Base-by-base conservation (phyloP, 2,888 invertebrate species). In the Antheraea yamamai region DNA sequence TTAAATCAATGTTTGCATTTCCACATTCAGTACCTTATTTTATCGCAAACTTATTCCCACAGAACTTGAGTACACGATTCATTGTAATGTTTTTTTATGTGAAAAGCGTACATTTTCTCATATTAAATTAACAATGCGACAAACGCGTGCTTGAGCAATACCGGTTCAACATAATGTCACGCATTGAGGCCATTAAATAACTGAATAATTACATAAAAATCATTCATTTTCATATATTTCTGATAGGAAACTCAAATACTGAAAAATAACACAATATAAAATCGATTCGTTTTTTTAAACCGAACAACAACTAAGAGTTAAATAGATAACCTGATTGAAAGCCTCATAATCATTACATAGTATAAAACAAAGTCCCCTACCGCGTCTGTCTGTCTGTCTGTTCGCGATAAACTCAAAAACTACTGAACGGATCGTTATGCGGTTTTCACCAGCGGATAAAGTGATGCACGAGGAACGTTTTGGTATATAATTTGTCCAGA, bases 41-140 rank as follows among this genome's bases (percentile, higher is more conserved):
- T 35, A 26, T 7, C 68, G 68, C 68, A 68, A 68, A 61, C 12
- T 18, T 30, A 68, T 35, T 68, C 68, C 35, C 68, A 68, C 35
- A 68, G 3, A 68, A 68, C 35, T 35, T 68, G 30, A 30, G 35
- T 35, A 4, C 68, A 68, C 68, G 18, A 30, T 20, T 68, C 68
- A 68, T 68, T 68, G 68, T 68, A 68, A 68, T 18, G 68, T 35
- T 35, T 66, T 30, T 30, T 68, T 68, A 68, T 35, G 68, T 68
- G 35, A 30, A 35, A 68, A 6, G 7, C 35, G 35, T 35, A 35
- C 18, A 68, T 68, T 35, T 68, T 68, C 68, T 68, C 68, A 68
- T 68, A 68, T 68, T 35, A 35, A 35, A 61, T 23, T 8, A 30
- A 68, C 68, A 68, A 68, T 68, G 35, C 20, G 18, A 68, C 35